These are phyloP conservation scores for Coelinius sp. DNA, from an alignment of 2,888 invertebrate genomes.

Conservation along the genomic window DNA sequence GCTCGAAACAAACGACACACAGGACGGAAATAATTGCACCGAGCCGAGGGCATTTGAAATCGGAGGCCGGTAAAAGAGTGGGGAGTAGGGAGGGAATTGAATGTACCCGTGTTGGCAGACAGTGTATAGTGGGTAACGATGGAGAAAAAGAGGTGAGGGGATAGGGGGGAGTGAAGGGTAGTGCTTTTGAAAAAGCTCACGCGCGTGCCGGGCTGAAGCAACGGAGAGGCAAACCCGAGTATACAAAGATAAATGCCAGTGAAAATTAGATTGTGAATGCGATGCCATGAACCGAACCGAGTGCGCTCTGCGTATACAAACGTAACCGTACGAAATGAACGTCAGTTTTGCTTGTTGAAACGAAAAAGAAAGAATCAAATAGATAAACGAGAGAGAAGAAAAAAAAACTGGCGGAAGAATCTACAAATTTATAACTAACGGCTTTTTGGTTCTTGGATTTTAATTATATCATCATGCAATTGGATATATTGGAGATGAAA, in stretches of 20 bases:
- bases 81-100: conserved; percentile 17
- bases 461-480: not conserved
- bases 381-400: conserved; percentile 28
- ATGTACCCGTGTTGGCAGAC: conserved; percentile 19
- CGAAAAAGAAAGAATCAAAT: conserved; percentile 7
- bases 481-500: not conserved
- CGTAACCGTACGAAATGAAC: conserved; percentile 27
- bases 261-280: conserved; percentile 65
- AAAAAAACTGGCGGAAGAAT: conserved; percentile 24
- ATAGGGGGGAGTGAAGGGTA: conserved; percentile 35
- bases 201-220: conserved; percentile 34
- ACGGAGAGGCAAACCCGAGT: conserved; percentile 43
- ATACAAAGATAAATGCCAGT: conserved; percentile 63
- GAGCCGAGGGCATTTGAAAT: conserved; percentile 52
- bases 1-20: conserved; percentile 52
- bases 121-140: conserved; percentile 26
- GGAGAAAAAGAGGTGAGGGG: conserved; percentile 38
- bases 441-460: not conserved
- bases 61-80: conserved; percentile 38
- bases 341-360: conserved; percentile 29
- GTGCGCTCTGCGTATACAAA: conserved; percentile 3
- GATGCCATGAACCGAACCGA: conserved; percentile 46
- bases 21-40: conserved; percentile 55
- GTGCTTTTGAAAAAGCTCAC: conserved; percentile 54
- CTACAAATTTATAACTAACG: not conserved